Evolutionary conservation across 2,113 vertebrate species (phyloP), one percentile per base, ranked within the genome.

Genomic region (Takifugu bimaculatus): DNA sequence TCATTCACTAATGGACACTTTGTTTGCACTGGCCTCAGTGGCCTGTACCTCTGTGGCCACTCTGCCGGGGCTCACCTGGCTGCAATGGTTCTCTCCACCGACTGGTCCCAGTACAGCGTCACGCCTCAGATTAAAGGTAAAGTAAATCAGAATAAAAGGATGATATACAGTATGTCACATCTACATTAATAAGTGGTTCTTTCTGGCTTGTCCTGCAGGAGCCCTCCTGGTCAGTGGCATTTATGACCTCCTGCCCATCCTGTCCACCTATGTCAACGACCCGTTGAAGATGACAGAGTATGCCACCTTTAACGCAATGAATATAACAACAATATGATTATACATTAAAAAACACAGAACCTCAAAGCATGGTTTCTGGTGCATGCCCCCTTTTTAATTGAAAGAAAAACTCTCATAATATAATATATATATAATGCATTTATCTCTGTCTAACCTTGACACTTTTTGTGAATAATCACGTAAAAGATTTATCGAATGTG

Each of bases 41-140:
- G 92, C 0, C 49, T 98, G 60, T 98, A 94, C 74, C 73, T 98
- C 70, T 98, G 94, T 2, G 96, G 97, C 50, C 96, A 98, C 79
- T 99, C 97, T 0, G 95, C 96, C 0, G 97, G 97, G 1, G 96
- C 95, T 55, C 97, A 97, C 44, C 83, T 98, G 71, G 92, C 89
- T 0, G 92, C 94, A 25, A 97, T 98, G 96, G 83, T 92, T 44
- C 90, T 99, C 50, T 91, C 91, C 65, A 93, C 93, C 0, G 86
- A 93, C 76, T 98, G 97, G 96, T 83, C 87, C 0, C 75, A 93
- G 68, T 93, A 90, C 0, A 78, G 65, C 14, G 65, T 90, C 42
- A 72, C 52, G 0, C 94, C 95, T 13, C 86, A 94, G 64, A 91
- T 99, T 65, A 94, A 87, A 96, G 96, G 96, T 96, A 72, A 70